Evolutionary conservation across 2,888 invertebrate species (phyloP).

Genomic region (Rhagophthalmus giganteus): DNA sequence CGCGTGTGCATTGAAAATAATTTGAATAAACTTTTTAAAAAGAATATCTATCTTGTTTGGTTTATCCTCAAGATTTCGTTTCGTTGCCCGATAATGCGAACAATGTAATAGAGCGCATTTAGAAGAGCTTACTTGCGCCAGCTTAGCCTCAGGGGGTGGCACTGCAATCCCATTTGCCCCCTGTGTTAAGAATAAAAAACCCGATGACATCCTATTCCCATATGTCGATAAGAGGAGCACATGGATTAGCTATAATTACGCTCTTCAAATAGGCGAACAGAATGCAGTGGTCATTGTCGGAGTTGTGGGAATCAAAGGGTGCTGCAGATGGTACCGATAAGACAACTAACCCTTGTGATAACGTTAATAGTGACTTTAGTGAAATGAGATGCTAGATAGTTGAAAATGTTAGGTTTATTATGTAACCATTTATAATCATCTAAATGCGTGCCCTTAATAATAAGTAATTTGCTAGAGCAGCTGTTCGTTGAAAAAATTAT

Average conservation of each 20-base stretch:
- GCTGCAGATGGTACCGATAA: constrained; percentile 49
- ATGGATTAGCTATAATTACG: constrained; percentile 55
- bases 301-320: constrained; percentile 53
- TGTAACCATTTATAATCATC: constrained; percentile 1
- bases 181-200: constrained; percentile 25
- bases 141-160: constrained; percentile 35
- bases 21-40: too few species aligned
- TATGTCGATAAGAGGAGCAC: constrained; percentile 49
- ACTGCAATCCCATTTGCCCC: constrained; percentile 28
- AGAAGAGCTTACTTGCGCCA: constrained; percentile 38
- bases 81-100: constrained; percentile 26
- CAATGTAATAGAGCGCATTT: constrained; percentile 20
- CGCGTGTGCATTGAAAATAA: too few species aligned
- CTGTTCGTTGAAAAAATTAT: too few species aligned
- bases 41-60: too few species aligned
- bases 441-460: too few species aligned
- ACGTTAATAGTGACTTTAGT: constrained; percentile 38
- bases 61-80: constrained; percentile 14
- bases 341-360: constrained; percentile 45
- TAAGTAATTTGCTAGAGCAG: too few species aligned
- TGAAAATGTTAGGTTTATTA: constrained; percentile 10
- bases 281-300: constrained; percentile 48
- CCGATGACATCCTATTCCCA: constrained; percentile 45
- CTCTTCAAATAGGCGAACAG: constrained; percentile 51
- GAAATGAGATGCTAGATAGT: constrained; percentile 19